Base-by-base conservation (phyloP, 2,888 invertebrate genomes). In the Hylaea fasciaria region DNA sequence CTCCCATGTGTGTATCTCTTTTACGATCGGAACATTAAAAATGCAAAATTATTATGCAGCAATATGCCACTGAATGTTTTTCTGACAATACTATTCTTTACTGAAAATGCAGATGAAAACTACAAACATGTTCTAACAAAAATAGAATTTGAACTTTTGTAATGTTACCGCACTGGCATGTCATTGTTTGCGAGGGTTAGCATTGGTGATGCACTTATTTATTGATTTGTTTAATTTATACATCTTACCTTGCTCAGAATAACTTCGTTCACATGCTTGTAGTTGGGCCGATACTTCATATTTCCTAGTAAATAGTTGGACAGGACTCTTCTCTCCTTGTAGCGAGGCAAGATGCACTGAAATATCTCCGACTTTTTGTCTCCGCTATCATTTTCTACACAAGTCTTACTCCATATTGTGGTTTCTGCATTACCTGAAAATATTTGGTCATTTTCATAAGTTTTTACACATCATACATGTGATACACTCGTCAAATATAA, bases 271-370 rank as follows among this genome's bases (percentile, higher is more conserved):
- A 64, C 55, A 11, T 72, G 41, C 39, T 16, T 1, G 10, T 12
- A 9, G 12, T 3, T 1, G 0, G 9, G 5, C 0, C 12, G 32
- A 2, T 28, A 5, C 4, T 7, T 3, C 0, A 37, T 11, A 0
- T 28, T 2, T 8, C 70, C 73, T 0, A 48, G 14, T 1, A 62
- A 67, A 29, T 70, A 83, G 0, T 66, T 72, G 0, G 74, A 71
- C 2, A 88, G 50, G 0, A 80, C 53, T 48, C 79, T 85, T 50
- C 82, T 87, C 68, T 91, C 89, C n/a, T 82, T 77, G 54, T 83
- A 91, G 29, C 81, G 82, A 0, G 91, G 91, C 0, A 91, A 69
- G 0, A 87, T 76, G 12, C 85, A 78, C 40, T 89, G 86, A 39
- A 85, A 78, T 47, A 85, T 80, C 58, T 89, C 90, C 0, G 87